Conservation (phyloP, 2,797 vertebrate species). For the Melopsittacus undulatus region DNA sequence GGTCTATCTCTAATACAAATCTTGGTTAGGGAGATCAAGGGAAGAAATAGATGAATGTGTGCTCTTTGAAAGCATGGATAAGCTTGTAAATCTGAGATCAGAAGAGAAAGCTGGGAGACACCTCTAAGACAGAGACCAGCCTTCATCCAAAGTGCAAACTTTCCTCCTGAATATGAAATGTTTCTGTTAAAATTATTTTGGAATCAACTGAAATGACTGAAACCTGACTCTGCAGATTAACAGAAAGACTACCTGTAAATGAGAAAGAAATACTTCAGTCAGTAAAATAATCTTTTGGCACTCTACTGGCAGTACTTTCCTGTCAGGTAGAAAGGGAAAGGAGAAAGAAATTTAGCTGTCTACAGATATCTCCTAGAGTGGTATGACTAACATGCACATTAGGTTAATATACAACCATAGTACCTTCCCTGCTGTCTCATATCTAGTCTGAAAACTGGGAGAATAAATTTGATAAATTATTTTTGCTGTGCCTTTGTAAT, state of each 20-base stretch:
- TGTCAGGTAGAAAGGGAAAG: background rate
- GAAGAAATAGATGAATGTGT: background rate
- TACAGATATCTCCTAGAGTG: background rate
- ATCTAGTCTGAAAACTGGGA: background rate
- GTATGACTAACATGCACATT: accelerated
- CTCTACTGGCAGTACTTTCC: background rate
- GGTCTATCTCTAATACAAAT: background rate
- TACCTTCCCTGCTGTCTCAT: background rate
- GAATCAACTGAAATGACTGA: background rate
- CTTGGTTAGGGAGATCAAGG: background rate
- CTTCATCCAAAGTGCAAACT: background rate
- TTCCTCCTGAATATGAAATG: background rate
- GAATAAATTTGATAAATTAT: background rate
- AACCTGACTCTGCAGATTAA: background rate
- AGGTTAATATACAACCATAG: background rate
- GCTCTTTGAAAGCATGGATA: background rate
- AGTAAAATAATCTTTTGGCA: background rate
- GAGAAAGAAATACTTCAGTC: background rate
- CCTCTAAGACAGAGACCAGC: background rate
- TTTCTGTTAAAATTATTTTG: background rate
- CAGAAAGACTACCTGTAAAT: background rate
- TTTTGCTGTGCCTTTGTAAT: background rate
- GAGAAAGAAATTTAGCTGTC: background rate
- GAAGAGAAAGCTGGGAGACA: background rate
- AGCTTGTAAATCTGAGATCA: background rate